Conservation (phyloP, 1,140 invertebrate genomes). For the Cardiocondyla obscurior region DNA sequence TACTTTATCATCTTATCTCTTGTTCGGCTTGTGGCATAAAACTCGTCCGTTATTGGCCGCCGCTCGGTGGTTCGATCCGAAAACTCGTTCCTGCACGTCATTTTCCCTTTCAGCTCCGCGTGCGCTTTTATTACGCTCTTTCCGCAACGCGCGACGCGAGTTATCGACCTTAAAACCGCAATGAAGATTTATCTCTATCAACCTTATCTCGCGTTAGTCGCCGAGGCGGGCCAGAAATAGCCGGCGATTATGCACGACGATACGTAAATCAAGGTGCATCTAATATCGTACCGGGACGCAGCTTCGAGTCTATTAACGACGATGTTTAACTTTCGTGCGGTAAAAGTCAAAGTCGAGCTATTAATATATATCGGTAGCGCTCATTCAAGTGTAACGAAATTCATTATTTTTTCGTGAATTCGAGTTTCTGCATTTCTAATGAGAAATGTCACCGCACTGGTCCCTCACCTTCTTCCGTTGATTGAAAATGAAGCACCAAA, state of each 20-base stretch:
- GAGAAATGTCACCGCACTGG: neutral
- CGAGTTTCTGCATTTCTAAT: neutral
- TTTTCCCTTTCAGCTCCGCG: slow-evolving; percentile 48
- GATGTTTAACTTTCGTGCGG: neutral
- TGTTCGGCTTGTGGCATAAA: slow-evolving; percentile 3
- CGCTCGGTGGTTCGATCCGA: slow-evolving; percentile 10
- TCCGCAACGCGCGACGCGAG: slow-evolving; percentile 9
- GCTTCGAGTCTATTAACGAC: neutral
- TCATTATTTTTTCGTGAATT: neutral
- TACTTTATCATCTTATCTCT: slow-evolving; percentile 29
- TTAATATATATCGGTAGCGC: neutral
- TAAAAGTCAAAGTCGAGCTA: neutral
- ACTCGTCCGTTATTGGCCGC: slow-evolving; percentile 32
- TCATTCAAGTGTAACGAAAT: neutral
- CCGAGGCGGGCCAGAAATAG: slow-evolving; percentile 14
- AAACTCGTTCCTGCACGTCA: slow-evolving; percentile 47
- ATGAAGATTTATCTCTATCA: slow-evolving; percentile 33
- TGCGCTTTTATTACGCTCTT: slow-evolving; percentile 22
- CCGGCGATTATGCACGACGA: neutral
- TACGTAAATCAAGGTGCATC: slow-evolving; percentile 27
- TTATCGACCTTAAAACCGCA: slow-evolving; percentile 40
- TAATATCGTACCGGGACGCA: neutral
- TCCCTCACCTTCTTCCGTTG: neutral
- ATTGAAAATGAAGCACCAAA: neutral
- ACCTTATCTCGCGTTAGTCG: slow-evolving; percentile 7